Evolutionary conservation across 2,888 invertebrate species (phyloP), one percentile per base, ranked within the genome.

Genomic region (Himalopsyche anomala): DNA sequence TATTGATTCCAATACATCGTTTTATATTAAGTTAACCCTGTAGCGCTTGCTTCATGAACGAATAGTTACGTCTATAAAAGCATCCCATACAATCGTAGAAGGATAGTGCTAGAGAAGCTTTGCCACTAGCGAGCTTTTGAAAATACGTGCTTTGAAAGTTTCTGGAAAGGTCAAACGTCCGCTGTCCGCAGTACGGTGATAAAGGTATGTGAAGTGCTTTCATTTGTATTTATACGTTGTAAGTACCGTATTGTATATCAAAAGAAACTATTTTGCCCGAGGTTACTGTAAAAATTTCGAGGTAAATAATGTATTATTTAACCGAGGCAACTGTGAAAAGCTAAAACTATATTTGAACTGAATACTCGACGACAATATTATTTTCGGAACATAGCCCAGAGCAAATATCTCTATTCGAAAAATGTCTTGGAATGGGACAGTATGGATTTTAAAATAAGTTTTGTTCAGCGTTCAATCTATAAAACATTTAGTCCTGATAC

Each of bases 91-190:
- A 62, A 62, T 62, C 19, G 62, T 62, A 62, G 62, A 62, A 62
- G 62, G 62, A 62, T 62, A 62, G 62, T 62, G 8, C 62, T 62
- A 62, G 62, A 62, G 62, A 62, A 62, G 62, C 62, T 62, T 62
- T 62, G 62, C 62, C 62, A 62, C 62, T 62, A 19, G 62, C 62
- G 19, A 62, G 62, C 62, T 62, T 62, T 62, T 62, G 62, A 62
- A 62, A 62, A 62, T 62, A 62, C 62, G 62, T 62, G 62, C 62
- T 62, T 62, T 62, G 62, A 62, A 62, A 62, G 62, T 62, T 62
- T 62, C 62, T 62, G 62, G 19, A 62, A 62, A 62, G 62, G 62
- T 62, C 62, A 62, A 62, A 62, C 62, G 62, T 62, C 62, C 62
- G 62, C 62, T 62, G 62, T 62, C 62, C 62, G 4, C 62, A 62